These are phyloP conservation scores for Anseranas semipalmata DNA, from an alignment of 2,113 vertebrate genomes.

Conservation along the genomic window DNA sequence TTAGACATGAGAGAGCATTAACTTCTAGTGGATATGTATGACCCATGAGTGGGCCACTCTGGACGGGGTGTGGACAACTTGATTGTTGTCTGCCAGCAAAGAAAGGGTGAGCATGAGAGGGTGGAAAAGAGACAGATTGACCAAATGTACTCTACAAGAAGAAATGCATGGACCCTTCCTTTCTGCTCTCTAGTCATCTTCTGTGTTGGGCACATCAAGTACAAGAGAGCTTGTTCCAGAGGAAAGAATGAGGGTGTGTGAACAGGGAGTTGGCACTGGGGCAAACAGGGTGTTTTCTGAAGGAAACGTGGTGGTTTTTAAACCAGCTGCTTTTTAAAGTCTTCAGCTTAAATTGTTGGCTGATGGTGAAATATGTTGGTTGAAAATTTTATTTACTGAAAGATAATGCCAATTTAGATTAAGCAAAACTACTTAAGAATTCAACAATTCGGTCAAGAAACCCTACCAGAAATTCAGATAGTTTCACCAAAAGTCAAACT, in stretches of 20 bases:
- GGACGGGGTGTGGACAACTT: not conserved
- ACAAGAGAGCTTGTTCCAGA: not conserved
- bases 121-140: not conserved
- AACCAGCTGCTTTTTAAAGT: not conserved
- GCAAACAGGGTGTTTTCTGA: not conserved
- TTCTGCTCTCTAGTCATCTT: not conserved
- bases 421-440: not conserved
- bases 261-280: not conserved
- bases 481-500: not conserved
- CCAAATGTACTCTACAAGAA: not conserved
- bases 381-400: not conserved
- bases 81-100: not conserved
- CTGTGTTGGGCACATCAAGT: not conserved
- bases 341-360: not conserved
- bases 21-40: not conserved
- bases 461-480: not conserved
- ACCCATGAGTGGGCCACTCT: not conserved
- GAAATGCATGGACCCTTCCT: not conserved
- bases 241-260: not conserved
- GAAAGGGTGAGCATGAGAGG: not conserved
- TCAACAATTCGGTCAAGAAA: not conserved
- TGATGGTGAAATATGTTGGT: not conserved
- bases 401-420: not conserved
- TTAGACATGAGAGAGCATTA: not conserved
- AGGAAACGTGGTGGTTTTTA: not conserved